Base-by-base conservation (phyloP, 2,113 vertebrate species). In the Archocentrus centrarchus region DNA sequence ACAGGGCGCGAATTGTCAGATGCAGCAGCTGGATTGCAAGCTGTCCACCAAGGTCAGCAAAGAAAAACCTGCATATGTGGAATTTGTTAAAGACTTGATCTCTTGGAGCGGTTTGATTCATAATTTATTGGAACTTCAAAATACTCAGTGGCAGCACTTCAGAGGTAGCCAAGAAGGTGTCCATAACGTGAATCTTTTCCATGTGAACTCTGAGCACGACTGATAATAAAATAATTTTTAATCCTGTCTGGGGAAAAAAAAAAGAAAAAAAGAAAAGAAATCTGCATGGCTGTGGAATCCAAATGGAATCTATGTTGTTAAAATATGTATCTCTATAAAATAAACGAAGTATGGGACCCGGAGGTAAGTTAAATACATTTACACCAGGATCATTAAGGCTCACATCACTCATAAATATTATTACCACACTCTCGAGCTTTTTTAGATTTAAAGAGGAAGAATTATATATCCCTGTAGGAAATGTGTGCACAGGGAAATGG, bases 401-500 rank as follows among this genome's bases (percentile, higher is more conserved):
- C 73, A 86, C 59, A 84, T 92, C 66, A 62, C 64, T 91, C 86
- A 89, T 0, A 18, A 15, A 75, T 62, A 76, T 82, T 91, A 93
- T 88, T 79, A 86, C 80, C n/a, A 82, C 81, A 62, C 86, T 84
- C 84, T 10, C 4, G 8, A 79, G 81, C 53, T 53, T 78, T 83
- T 80, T 80, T 70, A 62, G 50, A 79, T 82, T 82, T 86, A 58
- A 68, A 81, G 41, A 92, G 92, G 92, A 95, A 94, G 66, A 81
- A 78, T 92, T 93, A 88, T 90, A 78, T 83, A 79, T 90, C 88
- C 89, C 88, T 68, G 1, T 53, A 86, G 93, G 93, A 94, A 92
- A 90, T 60, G 77, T 86, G 87, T 79, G 60, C 50, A 76, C 76
- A 84, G 86, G 92, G 93, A 92, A 95, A 91, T 84, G 61, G 77